phyloP scores from a whole-genome alignment of 2,113 vertebrate genomes.

The Apistogramma diplotaenia region DNA sequence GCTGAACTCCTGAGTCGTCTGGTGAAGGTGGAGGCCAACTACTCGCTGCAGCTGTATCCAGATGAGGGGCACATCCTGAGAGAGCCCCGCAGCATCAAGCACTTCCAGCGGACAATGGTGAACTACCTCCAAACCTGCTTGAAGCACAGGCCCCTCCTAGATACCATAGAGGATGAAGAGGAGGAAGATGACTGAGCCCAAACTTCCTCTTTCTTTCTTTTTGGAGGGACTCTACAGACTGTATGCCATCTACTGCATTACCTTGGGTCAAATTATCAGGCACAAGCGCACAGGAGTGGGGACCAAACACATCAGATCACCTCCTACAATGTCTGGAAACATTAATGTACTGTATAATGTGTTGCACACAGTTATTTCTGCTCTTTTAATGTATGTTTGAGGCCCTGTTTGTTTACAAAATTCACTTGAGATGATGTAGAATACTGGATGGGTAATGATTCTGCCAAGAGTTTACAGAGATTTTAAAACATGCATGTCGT shows the following conservation, averaged over 20 bases:
- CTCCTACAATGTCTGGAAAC: slow-evolving; percentile 45
- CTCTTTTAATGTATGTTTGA: slow-evolving; percentile 46
- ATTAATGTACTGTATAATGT: slow-evolving; percentile 38
- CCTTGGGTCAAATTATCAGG: slow-evolving; percentile 45
- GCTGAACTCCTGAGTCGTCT: slow-evolving; percentile 81
- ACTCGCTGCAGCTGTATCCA: slow-evolving; percentile 81
- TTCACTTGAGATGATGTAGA: slow-evolving; percentile 20
- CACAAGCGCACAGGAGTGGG: slow-evolving; percentile 60
- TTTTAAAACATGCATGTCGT: slow-evolving; percentile 73
- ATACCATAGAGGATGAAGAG: slow-evolving; percentile 55
- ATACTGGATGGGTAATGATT: slow-evolving; percentile 19
- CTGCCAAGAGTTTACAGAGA: slow-evolving; percentile 61
- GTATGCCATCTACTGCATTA: slow-evolving; percentile 53
- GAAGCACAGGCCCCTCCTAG: slow-evolving; percentile 59
- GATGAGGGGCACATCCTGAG: slow-evolving; percentile 79
- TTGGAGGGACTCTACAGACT: slow-evolving; percentile 39
- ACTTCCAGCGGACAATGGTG: slow-evolving; percentile 75
- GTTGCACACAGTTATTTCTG: slow-evolving; percentile 53
- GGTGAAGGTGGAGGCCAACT: slow-evolving; percentile 79
- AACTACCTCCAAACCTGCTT: slow-evolving; percentile 79
- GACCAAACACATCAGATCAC: slow-evolving; percentile 67
- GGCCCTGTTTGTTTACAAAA: slow-evolving; percentile 51
- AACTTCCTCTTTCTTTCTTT: neutral
- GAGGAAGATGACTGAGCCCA: slow-evolving; percentile 75
- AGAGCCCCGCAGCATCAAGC: slow-evolving; percentile 71